A percentile compares a stretch with the other conserved stretches of the same genome.
Conservation (phyloP, 2,888 invertebrate species). For the Drosophila kuntzei region DNA sequence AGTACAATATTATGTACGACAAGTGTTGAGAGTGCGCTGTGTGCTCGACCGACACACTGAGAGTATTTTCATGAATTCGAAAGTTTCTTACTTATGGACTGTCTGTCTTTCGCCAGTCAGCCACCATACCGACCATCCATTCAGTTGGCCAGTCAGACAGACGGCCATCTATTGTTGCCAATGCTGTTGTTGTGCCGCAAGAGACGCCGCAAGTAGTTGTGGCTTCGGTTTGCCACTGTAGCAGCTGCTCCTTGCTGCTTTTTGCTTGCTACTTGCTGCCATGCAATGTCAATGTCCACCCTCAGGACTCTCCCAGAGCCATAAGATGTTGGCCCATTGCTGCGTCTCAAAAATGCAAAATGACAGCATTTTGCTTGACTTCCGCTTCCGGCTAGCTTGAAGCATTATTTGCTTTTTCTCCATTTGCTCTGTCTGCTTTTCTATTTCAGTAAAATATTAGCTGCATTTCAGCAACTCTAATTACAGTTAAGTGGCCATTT, state of each 20-base stretch:
- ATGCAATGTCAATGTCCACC: conserved; percentile 70
- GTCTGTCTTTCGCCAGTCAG: conserved; percentile 33
- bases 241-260: conserved; percentile 28
- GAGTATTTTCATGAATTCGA: conserved; percentile 61
- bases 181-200: conserved; percentile 42
- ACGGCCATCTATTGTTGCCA: conserved; percentile 47
- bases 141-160: conserved; percentile 28
- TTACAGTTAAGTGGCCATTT: conserved; percentile 62
- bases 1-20: conserved; percentile 74
- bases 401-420: conserved; percentile 56
- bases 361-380: conserved; percentile 75
- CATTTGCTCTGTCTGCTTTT: conserved; percentile 13
- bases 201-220: conserved; percentile 56
- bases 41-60: conserved; percentile 27
- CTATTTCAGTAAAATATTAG: conserved; percentile 53
- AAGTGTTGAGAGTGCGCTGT: conserved; percentile 56
- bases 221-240: conserved; percentile 40
- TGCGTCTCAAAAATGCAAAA: conserved; percentile 64
- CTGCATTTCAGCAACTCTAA: conserved; percentile 63
- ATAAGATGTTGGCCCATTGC: conserved; percentile 22
- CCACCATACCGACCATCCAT: conserved; percentile 10
- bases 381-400: conserved; percentile 69
- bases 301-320: conserved; percentile 19
- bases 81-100: conserved; percentile 56
- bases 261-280: conserved; percentile 16